Evolutionary conservation across 2,888 invertebrate species (phyloP), one percentile per base, ranked within the genome.

Genomic region (Heliothis peltigera): DNA sequence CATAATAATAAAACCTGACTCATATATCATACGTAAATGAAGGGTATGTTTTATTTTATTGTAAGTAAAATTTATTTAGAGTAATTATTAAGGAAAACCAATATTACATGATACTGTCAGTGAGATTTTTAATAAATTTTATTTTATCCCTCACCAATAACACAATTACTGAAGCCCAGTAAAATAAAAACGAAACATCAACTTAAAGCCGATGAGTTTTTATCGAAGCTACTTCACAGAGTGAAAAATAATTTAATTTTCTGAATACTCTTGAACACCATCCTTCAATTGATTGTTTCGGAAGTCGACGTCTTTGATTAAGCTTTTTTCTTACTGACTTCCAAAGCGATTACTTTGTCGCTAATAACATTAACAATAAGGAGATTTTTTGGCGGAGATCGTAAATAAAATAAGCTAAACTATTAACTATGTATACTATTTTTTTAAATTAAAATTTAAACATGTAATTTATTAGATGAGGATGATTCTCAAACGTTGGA

Each of bases 1-100:
- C 51, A 47, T 51, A 51, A 68, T 57, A 48, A 53, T 54, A 19
- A 48, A 65, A 52, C 19, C 15, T 35, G 42, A 18, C 67, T 42
- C 42, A 7, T 7, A 18, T n/a, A 39, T 52, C 46, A 32, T 42
- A 32, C n/a, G 66, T 6, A 22, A 39, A 47, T 32, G 35, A 66
- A 53, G 47, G 7, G 6, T 42, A n/a, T 7, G 6, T 17, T n/a
- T 17, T 42, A n/a, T 17, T n/a, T 42, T n/a, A n/a, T 32, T 52
- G 1, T 42, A 19, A 22, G 32, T 64, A 17, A 19, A 19, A 44
- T 32, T 10, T 8, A 2, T n/a, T 39, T 4, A 39, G 4, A 39
- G 0, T 39, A 39, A 5, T 35, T 35, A 15, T 25, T 25, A 25
- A 6, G 1, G 15, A 15, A 35, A 12, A 35, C 35, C 4, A 39